A percentile compares a stretch with the other conserved stretches of the same genome.
Evolutionary conservation across 1,140 invertebrate genomes (phyloP).

Genomic region (Arion vulgaris): DNA sequence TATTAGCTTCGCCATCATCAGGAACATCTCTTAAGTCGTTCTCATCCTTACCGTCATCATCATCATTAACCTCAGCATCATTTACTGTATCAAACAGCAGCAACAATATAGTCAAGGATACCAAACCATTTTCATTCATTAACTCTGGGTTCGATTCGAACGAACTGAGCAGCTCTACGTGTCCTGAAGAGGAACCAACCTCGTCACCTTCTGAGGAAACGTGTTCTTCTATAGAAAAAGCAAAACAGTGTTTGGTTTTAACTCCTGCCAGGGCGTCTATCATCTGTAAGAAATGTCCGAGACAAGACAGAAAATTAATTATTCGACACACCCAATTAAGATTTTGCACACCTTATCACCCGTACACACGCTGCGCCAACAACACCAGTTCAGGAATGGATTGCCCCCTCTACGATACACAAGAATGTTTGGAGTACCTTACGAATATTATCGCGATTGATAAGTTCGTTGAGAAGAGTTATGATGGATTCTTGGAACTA

Average conservation of each 20-base stretch:
- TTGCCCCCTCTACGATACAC: neutral
- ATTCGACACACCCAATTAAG: neutral
- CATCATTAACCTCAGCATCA: constrained; percentile 29
- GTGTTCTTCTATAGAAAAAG: neutral
- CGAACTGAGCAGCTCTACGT: neutral
- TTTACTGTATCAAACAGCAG: neutral
- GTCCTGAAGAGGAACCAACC: neutral
- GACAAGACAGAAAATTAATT: neutral
- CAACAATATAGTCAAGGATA: neutral
- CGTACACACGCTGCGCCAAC: neutral
- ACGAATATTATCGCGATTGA: constrained; percentile 5
- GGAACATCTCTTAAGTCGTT: neutral
- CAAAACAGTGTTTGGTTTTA: neutral
- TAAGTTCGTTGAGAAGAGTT: neutral
- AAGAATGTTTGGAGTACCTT: constrained; percentile 12
- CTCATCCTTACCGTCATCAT: constrained; percentile 11
- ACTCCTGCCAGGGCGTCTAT: neutral
- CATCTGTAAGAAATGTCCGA: constrained; percentile 24
- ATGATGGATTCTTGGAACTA: constrained; percentile 28
- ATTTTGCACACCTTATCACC: neutral
- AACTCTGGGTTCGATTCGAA: neutral
- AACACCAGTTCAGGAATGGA: neutral
- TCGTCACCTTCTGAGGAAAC: constrained; percentile 5
- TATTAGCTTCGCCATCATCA: neutral
- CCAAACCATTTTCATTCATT: neutral